Evolutionary conservation across 2,797 vertebrate genomes (phyloP), one percentile per base, ranked within the genome.

Genomic region (Gallinago solitaria): DNA sequence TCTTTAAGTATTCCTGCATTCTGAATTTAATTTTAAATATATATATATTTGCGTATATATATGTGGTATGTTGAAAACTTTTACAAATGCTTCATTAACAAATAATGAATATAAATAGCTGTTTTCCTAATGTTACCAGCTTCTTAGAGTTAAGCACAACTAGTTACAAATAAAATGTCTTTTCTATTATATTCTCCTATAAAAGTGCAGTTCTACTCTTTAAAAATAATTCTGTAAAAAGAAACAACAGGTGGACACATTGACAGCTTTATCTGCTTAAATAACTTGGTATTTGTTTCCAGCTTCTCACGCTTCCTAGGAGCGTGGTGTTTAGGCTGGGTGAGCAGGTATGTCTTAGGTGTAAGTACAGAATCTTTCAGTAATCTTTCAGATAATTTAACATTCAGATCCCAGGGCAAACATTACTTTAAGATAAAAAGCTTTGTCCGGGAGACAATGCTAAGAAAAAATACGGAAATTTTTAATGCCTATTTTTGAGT

Each of bases 191-290:
- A 13, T 76, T 91, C 5, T 87, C 17, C 47, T 75, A 17, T 47
- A 17, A 51, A 96, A 91, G 74, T 87, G 87, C 45, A 86, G 77
- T 77, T 96, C 92, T 95, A 65, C 86, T 95, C 90, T 93, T 86
- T 23, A 64, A 48, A 94, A 95, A 85, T 28, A 83, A 87, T 65
- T 81, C 17, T 56, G 1, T 65, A 18, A 56, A 18, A 70, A 76
- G 57, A 69, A 76, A 10, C 41, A 73, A 23, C 39, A 54, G 47
- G 35, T 25, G 23, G 37, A 37, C 4, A 4, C 21, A 33, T 60
- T 79, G 7, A 48, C 21, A 75, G 73, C 61, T 76, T 45, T 48
- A 0, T 61, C 48, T 89, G 48, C 51, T 84, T 60, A 24, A 91
- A 5, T 59, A 56, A 63, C 32, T 20, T 21, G 12, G 6, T 64